Conservation (phyloP, 2,113 vertebrate genomes). For the Cavia porcellus region DNA sequence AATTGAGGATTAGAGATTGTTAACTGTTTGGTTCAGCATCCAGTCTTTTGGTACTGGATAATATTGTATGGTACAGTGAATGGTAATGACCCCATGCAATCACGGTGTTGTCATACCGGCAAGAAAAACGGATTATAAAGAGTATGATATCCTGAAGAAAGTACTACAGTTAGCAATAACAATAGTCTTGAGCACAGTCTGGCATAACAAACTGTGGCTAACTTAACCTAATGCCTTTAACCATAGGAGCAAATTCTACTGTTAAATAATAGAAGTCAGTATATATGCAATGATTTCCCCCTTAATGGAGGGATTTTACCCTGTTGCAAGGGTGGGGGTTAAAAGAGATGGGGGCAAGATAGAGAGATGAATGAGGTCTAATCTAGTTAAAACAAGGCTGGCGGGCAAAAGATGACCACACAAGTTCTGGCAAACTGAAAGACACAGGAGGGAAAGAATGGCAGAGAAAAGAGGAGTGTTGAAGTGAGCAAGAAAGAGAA, state of each 20-base stretch:
- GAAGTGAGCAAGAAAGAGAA: neutral
- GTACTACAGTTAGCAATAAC: neutral
- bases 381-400: neutral
- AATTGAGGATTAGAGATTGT: neutral
- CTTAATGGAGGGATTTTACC: neutral
- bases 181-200: neutral
- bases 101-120: neutral
- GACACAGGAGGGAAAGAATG: neutral
- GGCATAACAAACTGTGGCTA: neutral
- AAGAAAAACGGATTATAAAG: neutral
- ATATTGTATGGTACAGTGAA: neutral
- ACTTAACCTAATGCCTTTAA: neutral
- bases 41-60: neutral
- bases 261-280: neutral
- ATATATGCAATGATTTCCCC: neutral
- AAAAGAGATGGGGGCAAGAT: neutral
- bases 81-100: neutral
- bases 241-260: neutral
- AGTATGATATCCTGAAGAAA: neutral
- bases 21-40: neutral
- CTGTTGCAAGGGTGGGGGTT: neutral
- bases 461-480: neutral
- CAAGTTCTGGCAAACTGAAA: neutral
- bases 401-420: neutral
- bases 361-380: neutral